Evolutionary conservation across 37 sponge, comb jelly and placozoan genomes (phyloP).

Genomic region (Mnemiopsis leidyi): DNA sequence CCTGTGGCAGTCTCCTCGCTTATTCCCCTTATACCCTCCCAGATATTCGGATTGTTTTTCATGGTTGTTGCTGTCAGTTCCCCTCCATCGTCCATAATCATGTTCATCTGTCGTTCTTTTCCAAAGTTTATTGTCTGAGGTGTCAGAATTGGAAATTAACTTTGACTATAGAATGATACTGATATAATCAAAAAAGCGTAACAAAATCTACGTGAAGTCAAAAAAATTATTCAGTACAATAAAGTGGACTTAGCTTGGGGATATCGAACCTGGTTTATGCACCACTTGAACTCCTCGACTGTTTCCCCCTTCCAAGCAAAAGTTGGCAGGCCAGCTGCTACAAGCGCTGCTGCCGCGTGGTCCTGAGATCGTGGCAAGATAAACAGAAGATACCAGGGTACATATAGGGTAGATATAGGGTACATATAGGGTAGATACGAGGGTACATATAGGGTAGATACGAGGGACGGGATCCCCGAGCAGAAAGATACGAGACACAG

Average conservation of each 20-base stretch:
- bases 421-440: too few species aligned
- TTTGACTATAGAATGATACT: too few species aligned
- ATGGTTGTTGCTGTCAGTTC: constrained; percentile 42
- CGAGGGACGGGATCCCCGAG: too few species aligned
- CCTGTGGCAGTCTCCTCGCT: constrained; percentile 63
- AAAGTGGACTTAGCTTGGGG: too few species aligned
- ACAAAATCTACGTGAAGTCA: too few species aligned
- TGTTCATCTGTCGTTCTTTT: constrained; percentile 60
- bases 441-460: too few species aligned
- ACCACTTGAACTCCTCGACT: constrained; percentile 43
- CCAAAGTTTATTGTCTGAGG: constrained; percentile 21
- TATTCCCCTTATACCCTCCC: background rate
- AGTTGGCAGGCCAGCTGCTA: background rate
- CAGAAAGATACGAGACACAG: too few species aligned
- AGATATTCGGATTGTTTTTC: background rate
- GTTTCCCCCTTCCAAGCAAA: constrained; percentile 51
- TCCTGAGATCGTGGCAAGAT: background rate
- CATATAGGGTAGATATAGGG: too few species aligned
- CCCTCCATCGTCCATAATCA: constrained; percentile 69
- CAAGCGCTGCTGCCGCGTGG: constrained; percentile 47
- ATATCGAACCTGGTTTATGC: constrained; percentile 42
- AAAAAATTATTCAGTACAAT: too few species aligned
- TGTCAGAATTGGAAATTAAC: too few species aligned
- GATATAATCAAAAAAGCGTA: too few species aligned
- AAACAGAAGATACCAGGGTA: background rate